Percentiles rank a stretch among this genome's conserved stretches.
Evolutionary conservation across 2,888 invertebrate genomes (phyloP).

Genomic region (Anodontia alba): DNA sequence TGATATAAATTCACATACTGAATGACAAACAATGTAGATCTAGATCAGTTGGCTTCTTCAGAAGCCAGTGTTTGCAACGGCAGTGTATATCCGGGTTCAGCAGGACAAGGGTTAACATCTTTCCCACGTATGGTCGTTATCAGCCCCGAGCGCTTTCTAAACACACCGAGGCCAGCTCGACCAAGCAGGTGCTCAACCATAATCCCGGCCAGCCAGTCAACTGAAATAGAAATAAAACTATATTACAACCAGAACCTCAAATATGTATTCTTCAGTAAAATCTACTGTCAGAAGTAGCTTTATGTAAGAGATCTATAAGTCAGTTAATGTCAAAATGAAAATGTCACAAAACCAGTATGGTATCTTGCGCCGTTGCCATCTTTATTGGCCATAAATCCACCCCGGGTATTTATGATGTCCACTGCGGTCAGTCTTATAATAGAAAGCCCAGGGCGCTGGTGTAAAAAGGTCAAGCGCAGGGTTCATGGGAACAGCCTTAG

Average conservation of each 20-base stretch:
- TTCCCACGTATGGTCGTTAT: no score
- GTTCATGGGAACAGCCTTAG: conserved; percentile 58
- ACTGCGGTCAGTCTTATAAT: conserved; percentile 22
- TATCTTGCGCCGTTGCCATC: not conserved
- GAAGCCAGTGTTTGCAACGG: no score
- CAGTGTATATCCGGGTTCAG: no score
- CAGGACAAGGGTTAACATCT: no score
- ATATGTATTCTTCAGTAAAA: not conserved
- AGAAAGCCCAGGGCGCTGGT: conserved; percentile 14
- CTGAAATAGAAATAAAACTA: not conserved
- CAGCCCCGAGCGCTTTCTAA: no score
- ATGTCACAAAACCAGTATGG: not conserved
- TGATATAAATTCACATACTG: no score
- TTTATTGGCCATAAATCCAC: conserved; percentile 20
- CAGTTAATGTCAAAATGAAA: conserved; percentile 11
- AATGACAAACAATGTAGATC: no score
- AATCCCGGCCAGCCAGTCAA: not conserved
- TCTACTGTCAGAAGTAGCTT: not conserved
- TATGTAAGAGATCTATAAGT: conserved; percentile 13
- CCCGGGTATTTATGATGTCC: conserved; percentile 17
- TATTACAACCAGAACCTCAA: not conserved
- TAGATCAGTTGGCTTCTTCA: no score
- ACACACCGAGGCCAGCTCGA: no score
- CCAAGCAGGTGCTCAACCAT: not conserved
- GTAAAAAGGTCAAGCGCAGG: conserved; percentile 40